Conservation (phyloP, 1,140 invertebrate genomes). For the Theocolax elegans region DNA sequence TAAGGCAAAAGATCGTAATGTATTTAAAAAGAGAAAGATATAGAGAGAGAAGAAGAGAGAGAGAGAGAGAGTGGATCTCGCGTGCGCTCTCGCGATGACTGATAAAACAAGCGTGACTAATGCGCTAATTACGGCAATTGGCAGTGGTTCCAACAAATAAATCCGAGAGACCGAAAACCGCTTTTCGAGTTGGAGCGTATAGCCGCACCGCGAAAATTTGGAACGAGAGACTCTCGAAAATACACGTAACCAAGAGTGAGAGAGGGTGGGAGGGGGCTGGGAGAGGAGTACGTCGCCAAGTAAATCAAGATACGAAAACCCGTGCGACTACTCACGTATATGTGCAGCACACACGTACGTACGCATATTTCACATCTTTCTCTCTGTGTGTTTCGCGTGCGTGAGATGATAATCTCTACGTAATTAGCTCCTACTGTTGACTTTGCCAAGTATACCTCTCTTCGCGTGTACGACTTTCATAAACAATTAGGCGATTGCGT, state of each 20-base stretch:
- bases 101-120: constrained; percentile 28
- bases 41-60: too few species aligned
- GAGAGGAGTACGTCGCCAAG: background rate
- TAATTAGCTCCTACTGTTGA: constrained; percentile 47
- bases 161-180: background rate
- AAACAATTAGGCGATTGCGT: constrained; percentile 45
- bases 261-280: background rate
- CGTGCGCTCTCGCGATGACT: constrained; percentile 20
- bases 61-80: too few species aligned
- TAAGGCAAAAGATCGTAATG: too few species aligned
- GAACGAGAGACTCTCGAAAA: background rate
- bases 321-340: too few species aligned
- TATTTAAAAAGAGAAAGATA: too few species aligned
- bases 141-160: constrained; percentile 8
- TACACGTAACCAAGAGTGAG: background rate
- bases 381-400: background rate
- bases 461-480: constrained; percentile 37
- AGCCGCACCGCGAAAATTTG: too few species aligned
- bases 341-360: too few species aligned
- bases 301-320: background rate
- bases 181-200: too few species aligned
- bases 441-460: constrained; percentile 4
- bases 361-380: background rate
- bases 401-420: constrained; percentile 49
- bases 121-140: constrained; percentile 31